These are phyloP conservation scores for Cepaea nemoralis DNA, from an alignment of 1,140 invertebrate species.

Conservation along the genomic window DNA sequence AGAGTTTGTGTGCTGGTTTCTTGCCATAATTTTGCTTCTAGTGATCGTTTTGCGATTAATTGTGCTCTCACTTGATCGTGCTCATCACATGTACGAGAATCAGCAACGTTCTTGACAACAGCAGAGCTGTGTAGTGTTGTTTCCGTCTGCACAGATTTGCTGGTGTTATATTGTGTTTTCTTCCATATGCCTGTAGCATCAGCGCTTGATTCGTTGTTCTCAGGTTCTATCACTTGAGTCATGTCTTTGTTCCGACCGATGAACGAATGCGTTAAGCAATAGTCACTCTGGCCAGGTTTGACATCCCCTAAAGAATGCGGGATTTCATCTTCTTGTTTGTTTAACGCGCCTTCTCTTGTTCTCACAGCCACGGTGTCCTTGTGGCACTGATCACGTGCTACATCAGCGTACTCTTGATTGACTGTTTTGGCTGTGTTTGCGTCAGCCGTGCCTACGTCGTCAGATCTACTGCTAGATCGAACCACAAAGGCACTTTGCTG, in stretches of 20 bases:
- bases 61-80: background rate
- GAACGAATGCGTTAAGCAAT: background rate
- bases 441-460: no score
- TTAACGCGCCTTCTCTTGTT: background rate
- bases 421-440: no score
- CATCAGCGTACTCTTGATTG: no score
- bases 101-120: background rate
- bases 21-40: background rate
- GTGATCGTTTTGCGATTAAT: background rate
- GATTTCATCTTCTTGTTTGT: background rate
- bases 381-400: no score
- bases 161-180: background rate
- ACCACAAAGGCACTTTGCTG: background rate
- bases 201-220: background rate
- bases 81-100: background rate
- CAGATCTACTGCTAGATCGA: background rate
- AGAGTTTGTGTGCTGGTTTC: background rate
- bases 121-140: background rate
- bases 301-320: background rate
- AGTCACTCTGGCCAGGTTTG: background rate
- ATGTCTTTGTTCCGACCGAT: background rate
- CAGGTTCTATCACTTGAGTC: background rate
- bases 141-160: background rate
- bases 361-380: background rate
- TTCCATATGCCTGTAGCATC: background rate